Conservation (phyloP, 2,113 vertebrate genomes). For the Aegithalos caudatus region DNA sequence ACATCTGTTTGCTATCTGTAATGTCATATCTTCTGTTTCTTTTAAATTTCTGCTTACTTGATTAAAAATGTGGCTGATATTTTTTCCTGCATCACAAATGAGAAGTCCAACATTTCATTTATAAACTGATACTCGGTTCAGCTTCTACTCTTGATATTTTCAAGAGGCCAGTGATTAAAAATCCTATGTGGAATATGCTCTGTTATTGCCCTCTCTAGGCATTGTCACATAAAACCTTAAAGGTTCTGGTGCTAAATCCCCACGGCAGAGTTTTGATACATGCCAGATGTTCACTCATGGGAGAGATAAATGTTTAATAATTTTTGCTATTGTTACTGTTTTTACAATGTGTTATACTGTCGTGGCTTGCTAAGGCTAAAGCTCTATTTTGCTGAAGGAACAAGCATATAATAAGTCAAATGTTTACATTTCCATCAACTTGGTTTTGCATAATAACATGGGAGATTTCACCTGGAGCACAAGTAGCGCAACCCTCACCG, state of each 20-base stretch:
- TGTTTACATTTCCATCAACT: conserved; percentile 6
- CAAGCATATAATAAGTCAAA: conserved; percentile 1
- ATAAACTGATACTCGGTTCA: conserved; percentile 34
- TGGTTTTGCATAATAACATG: conserved; percentile 7
- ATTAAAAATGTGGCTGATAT: not conserved
- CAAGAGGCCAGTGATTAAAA: conserved; percentile 67
- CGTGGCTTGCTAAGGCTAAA: not conserved
- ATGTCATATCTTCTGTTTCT: not conserved
- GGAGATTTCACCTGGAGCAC: conserved; percentile 33
- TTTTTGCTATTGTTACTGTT: conserved; percentile 86
- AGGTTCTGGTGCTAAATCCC: conserved; percentile 74
- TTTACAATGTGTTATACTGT: conserved; percentile 70
- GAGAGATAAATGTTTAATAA: conserved; percentile 86
- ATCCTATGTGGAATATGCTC: conserved; percentile 34
- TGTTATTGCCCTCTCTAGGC: conserved; percentile 65
- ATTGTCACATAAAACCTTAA: conserved; percentile 74
- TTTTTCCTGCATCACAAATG: not conserved
- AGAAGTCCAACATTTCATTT: conserved; percentile 37
- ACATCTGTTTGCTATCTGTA: not conserved
- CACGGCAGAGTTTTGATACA: conserved; percentile 73
- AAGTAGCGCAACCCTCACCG: not conserved
- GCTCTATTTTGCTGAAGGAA: conserved; percentile 33
- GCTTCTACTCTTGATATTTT: conserved; percentile 60
- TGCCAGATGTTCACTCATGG: conserved; percentile 81
- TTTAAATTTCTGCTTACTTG: conserved; percentile 10